Base-by-base conservation (phyloP, 2,797 vertebrate genomes). In the Danio tinwini region DNA sequence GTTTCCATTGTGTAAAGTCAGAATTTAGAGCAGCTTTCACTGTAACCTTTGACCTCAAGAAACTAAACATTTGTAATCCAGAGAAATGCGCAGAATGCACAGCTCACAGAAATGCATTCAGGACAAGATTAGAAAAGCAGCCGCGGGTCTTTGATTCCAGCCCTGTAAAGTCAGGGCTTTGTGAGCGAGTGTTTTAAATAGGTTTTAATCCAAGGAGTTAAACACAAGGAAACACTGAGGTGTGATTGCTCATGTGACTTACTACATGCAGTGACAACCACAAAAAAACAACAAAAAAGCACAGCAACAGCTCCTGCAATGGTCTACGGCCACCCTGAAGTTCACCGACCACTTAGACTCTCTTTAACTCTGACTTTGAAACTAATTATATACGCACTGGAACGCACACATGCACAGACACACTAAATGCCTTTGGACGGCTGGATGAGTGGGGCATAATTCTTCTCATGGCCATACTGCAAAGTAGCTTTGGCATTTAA, bases 61-160 rank as follows among this genome's bases (percentile, higher is more conserved):
- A 39, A 62, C 62, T 14, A 53, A 12, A 76, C 6, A 7, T 21
- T 55, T 64, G 37, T 64, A 55, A 44, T 76, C 74, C 17, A 55
- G 39, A 86, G 82, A 89, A 90, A 91, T 90, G 88, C 90, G 90
- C 82, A 85, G 92, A 94, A 93, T 93, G 92, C 87, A 83, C 88
- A 87, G 89, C 91, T 89, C 90, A 91, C 91, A 91, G 88, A 86
- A 82, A 78, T 64, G 88, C 90, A 91, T 91, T 92, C 91, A 92
- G 84, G 65, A 88, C 47, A 85, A 88, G 91, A 92, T 93, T 93
- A 93, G 78, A 83, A 88, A 82, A 84, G 85, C 81, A 86, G 88
- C 87, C 88, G 83, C 80, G 80, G 86, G 84, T 88, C 88, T 88
- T 85, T 89, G 81, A 81, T 87, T 88, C 85, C 85, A 90, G 84